Base-by-base conservation (phyloP, 2,888 invertebrate genomes). In the Patella depressa region DNA sequence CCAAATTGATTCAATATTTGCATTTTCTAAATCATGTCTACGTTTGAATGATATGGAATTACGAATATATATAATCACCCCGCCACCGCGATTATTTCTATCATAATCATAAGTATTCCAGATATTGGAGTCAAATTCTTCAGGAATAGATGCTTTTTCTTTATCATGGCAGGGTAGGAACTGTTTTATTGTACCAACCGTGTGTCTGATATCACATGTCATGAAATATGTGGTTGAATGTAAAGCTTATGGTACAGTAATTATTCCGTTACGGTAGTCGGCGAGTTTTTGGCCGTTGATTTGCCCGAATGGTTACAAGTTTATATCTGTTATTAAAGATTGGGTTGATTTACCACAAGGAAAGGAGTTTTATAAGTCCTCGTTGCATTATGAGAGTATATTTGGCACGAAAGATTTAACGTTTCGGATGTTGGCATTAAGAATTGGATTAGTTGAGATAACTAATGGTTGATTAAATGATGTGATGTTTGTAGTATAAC, bases 261-360 rank as follows among this genome's bases (percentile, higher is more conserved):
- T 65, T 19, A 19, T 65, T 19, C 65, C 65, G 24, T 65, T n/a
- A 7, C 24, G 65, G 65, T 24, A 65, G 14, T 65, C 65, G 2
- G 76, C 76, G 11, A 71, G 72, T 54, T 76, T 76, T 71, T 76
- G 76, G 76, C 76, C 71, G 2, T 71, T 76, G 72, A 71, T 71
- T 3, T 65, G n/a, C 7, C 19, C 71, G 34, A 55, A 76, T 29
- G 72, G 55, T 9, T 9, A n/a, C 14, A 24, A 53, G 17, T 72
- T 72, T 29, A 57, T 72, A 53, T 45, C 24, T 53, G 19, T 53
- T n/a, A 29, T 76, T 15, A 72, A 19, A 15, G 76, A 69, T 76
- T 69, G 54, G 17, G 54, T 71, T 55, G 71, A 76, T 55, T 54
- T 76, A 17, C 76, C 76, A 7, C 12, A n/a, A 12, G 4, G 57